Evolutionary conservation across 2,888 invertebrate species (phyloP).

Genomic region (Drosophila trichaetosa): DNA sequence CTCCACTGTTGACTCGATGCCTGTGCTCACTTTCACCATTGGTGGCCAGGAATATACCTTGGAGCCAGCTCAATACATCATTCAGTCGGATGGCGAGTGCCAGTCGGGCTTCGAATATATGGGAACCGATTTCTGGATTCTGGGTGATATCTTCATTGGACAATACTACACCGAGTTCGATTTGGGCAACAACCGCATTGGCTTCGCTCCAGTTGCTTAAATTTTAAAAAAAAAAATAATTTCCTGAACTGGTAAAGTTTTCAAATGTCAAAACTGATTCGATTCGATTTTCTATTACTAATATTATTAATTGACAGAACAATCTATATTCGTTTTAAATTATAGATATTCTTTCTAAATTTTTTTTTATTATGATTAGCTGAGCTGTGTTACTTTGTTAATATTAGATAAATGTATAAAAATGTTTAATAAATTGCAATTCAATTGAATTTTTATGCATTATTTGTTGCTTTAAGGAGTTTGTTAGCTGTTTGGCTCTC

Average conservation of each 20-base stretch:
- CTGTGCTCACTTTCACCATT: slow-evolving; percentile 90
- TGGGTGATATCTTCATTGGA: slow-evolving; percentile 98
- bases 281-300: too few species aligned
- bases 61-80: slow-evolving; percentile 92
- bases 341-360: too few species aligned
- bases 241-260: neutral
- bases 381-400: too few species aligned
- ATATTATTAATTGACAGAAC: too few species aligned
- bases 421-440: neutral
- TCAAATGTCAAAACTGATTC: too few species aligned
- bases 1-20: slow-evolving; percentile 90
- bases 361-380: too few species aligned
- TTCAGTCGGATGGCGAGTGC: slow-evolving; percentile 88
- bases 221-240: slow-evolving; percentile 41
- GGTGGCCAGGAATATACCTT: slow-evolving; percentile 91
- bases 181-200: slow-evolving; percentile 92
- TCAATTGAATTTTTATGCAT: slow-evolving; percentile 10
- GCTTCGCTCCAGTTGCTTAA: slow-evolving; percentile 90
- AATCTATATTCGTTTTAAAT: too few species aligned
- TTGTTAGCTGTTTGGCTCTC: neutral
- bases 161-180: slow-evolving; percentile 98
- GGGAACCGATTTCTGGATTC: slow-evolving; percentile 95
- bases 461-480: neutral
- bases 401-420: too few species aligned
- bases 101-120: slow-evolving; percentile 95